Base-by-base conservation (phyloP, 1,140 invertebrate species). In the Neodiprion lecontei region DNA sequence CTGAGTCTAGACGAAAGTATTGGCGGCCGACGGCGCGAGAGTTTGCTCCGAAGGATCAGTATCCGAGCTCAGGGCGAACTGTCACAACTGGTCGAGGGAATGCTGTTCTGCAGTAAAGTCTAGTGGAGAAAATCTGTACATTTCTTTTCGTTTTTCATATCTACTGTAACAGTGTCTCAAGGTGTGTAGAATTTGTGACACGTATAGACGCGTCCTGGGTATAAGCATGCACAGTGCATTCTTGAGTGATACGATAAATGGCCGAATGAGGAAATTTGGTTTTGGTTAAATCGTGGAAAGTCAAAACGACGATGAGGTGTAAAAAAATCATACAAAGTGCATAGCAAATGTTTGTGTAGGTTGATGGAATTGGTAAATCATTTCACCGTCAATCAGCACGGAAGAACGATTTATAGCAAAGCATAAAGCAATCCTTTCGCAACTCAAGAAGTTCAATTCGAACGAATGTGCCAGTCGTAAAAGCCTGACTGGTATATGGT, bases 1-100 rank as follows among this genome's bases (percentile, higher is more conserved):
- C 53, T 14, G 53, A 61, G 53, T 61, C 53, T 61, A 61, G 53
- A 61, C 53, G 53, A 61, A 61, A 61, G 53, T 61, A 61, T 61
- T 61, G 53, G 53, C 53, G 53, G 53, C 53, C 53, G 53, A 61
- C 53, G 53, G 53, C 53, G 53, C 53, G 53, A 61, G 53, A 61
- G 53, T 61, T 17, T 61, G 53, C 53, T 17, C n/a, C n/a, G 53
- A 17, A 61, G 53, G 53, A 61, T 61, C 53, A 61, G 53, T 61
- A 61, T 61, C 53, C 53, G n/a, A 61, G 11, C 9, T 61, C 53
- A 14, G 8, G 53, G 53, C 53, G n/a, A 61, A 61, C 53, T 61
- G 53, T 61, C 53, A 61, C 53, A 61, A 61, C 53, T 61, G 53
- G 11, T 61, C 4, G 53, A 61, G 53, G 50, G 53, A 61, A 61